Evolutionary conservation across 1,140 invertebrate genomes (phyloP), one percentile per base, ranked within the genome.

Genomic region (Eurosta solidaginis): DNA sequence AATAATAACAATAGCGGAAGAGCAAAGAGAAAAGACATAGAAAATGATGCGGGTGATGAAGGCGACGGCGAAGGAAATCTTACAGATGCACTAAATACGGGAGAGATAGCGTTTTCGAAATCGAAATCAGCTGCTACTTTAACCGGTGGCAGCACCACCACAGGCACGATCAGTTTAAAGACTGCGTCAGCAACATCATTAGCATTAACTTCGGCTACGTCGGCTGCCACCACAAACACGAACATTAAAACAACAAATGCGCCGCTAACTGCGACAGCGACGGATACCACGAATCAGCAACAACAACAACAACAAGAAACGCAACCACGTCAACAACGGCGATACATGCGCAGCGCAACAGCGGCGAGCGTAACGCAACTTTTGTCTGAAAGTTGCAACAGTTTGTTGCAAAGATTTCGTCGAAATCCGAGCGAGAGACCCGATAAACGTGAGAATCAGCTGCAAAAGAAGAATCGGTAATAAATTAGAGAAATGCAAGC

Each of bases 291-390:
- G 20, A 36, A 40, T 22, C 27, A 76, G 68, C 77, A 54, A 45
- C 49, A 59, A 17, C 78, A 59, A 44, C 80, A 74, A 29, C 74
- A 49, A 33, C 77, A 63, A 9, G 42, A n/a, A 59, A 17, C 47
- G 54, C 87, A 84, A 86, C 84, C 85, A 45, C 90, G 91, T 78
- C 90, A 91, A 76, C 90, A 90, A 81, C 90, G 93, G 44, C 91
- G 93, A 52, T 95, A 95, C 87, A 89, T 91, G 47, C 91, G 94
- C 22, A 92, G 93, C 22, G 94, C 93, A 36, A 91, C 91, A 42
- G 94, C 93, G 17, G 90, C 92, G 10, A 96, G 94, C 88, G 94
- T 96, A 76, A 94, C 94, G 54, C 95, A 96, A 87, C 89, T 96
- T 79, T 88, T 96, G 78, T 93, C 91, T 73, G 94, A 96, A 83